These are phyloP conservation scores for Brachypterus glaber DNA, from an alignment of 2,888 invertebrate species.

Conservation along the genomic window DNA sequence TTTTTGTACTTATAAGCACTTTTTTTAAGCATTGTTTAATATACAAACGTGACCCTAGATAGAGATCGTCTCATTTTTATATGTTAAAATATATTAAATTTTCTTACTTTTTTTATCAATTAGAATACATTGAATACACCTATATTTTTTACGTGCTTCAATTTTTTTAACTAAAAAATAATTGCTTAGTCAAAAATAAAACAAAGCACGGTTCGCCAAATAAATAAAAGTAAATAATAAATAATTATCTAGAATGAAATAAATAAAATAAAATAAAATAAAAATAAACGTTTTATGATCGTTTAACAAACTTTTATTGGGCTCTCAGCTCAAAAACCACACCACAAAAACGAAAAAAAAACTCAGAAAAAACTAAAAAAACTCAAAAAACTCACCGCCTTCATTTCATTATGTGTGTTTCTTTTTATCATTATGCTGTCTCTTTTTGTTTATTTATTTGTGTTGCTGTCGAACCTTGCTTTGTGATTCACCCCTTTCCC, in stretches of 20 bases:
- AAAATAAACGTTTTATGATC: slow-evolving; percentile 6
- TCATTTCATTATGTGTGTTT: slow-evolving; percentile 32
- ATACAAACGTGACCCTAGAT: no score
- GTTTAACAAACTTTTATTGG: slow-evolving; percentile 35
- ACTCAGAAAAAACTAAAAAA: no score
- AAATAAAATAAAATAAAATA: background rate
- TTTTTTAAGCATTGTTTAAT: no score
- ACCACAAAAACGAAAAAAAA: no score
- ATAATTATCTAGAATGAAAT: background rate
- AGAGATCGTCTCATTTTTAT: no score
- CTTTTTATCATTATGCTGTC: slow-evolving; percentile 26
- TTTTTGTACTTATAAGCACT: no score
- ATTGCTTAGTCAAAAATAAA: slow-evolving; percentile 13
- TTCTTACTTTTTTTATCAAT: no score
- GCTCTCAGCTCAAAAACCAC: slow-evolving; percentile 36
- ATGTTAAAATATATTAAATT: no score
- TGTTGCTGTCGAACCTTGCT: slow-evolving; percentile 42
- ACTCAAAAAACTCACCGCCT: slow-evolving; percentile 21
- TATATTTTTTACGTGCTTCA: no score
- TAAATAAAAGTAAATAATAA: background rate
- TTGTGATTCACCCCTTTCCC: slow-evolving; percentile 34
- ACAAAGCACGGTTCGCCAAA: slow-evolving; percentile 42
- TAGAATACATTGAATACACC: no score
- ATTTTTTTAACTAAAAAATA: no score
- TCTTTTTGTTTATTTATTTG: slow-evolving; percentile 30